phyloP scores from a whole-genome alignment of 1,140 invertebrate genomes.

The Pteromalus puparum region DNA sequence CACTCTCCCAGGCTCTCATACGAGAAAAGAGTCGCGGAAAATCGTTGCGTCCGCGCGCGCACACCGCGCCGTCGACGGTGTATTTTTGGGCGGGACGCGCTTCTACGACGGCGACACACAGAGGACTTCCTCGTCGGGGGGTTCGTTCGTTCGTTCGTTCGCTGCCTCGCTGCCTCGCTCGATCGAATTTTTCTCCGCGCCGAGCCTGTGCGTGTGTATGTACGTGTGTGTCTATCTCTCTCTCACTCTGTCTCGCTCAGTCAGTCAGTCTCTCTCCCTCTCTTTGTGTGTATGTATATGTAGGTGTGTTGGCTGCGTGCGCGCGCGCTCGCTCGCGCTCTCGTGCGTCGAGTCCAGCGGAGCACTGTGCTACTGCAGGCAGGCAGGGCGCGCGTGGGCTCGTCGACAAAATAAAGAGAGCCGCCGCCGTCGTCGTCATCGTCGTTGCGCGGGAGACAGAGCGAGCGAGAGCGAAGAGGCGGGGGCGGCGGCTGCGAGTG shows the following conservation, averaged over 20 bases:
- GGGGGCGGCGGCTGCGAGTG: constrained; percentile 8
- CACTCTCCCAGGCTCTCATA: too few species aligned
- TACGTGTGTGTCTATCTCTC: too few species aligned
- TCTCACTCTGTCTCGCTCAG: too few species aligned
- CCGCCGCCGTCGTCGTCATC: not conserved
- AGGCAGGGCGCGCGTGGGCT: constrained; percentile 8
- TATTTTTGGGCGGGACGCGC: not conserved
- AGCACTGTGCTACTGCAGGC: not conserved
- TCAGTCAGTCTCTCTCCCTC: too few species aligned
- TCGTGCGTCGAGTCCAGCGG: not conserved
- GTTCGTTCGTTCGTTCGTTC: too few species aligned
- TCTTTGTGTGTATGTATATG: too few species aligned
- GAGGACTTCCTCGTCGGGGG: too few species aligned
- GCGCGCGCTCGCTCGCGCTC: too few species aligned
- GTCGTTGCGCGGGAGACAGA: not conserved
- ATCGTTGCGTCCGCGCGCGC: not conserved
- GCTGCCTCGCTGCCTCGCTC: too few species aligned
- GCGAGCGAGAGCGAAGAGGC: not conserved
- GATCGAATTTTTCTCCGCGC: not conserved
- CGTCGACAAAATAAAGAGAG: constrained; percentile 3
- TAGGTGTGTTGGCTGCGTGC: not conserved
- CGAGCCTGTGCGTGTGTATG: not conserved
- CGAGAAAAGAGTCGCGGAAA: not conserved
- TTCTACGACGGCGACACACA: not conserved
- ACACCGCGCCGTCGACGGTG: not conserved